phyloP scores from a whole-genome alignment of 2,113 vertebrate species.

The Limnothrissa miodon region DNA sequence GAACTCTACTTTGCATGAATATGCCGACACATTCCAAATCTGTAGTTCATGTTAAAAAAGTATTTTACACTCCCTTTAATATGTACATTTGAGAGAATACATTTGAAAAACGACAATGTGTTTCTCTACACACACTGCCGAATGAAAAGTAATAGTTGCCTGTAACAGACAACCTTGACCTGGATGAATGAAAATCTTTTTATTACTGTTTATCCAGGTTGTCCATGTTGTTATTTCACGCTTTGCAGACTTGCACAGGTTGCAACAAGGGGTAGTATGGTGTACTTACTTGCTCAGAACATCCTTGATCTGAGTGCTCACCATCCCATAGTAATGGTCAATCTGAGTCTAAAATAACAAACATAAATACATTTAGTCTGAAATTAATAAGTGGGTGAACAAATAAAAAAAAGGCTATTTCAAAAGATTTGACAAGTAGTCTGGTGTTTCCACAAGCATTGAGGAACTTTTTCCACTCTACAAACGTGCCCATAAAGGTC shows the following conservation, averaged over 20 bases:
- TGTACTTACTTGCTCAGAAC: slow-evolving; percentile 83
- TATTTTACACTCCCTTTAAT: too few species aligned
- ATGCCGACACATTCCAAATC: too few species aligned
- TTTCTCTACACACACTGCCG: too few species aligned
- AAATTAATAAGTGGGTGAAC: slow-evolving; percentile 32
- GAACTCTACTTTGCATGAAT: too few species aligned
- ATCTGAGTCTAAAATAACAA: slow-evolving; percentile 72
- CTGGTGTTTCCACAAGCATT: too few species aligned
- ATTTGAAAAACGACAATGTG: too few species aligned
- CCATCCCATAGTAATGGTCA: slow-evolving; percentile 85
- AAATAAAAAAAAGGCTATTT: not conserved
- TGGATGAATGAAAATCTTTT: too few species aligned
- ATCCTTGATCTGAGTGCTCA: slow-evolving; percentile 82
- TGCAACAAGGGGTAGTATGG: not conserved
- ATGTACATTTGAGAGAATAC: too few species aligned
- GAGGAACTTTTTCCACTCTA: not conserved
- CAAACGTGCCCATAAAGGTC: not conserved
- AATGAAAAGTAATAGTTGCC: too few species aligned
- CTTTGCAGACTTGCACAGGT: not conserved
- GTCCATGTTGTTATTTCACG: not conserved
- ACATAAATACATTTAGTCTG: too few species aligned
- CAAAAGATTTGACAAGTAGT: not conserved
- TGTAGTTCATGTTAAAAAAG: too few species aligned
- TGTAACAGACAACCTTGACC: too few species aligned
- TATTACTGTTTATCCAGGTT: not conserved